Percentiles rank a stretch among this genome's conserved stretches.
Conservation (phyloP, 2,888 invertebrate species). For the Drosophila pegasa region DNA sequence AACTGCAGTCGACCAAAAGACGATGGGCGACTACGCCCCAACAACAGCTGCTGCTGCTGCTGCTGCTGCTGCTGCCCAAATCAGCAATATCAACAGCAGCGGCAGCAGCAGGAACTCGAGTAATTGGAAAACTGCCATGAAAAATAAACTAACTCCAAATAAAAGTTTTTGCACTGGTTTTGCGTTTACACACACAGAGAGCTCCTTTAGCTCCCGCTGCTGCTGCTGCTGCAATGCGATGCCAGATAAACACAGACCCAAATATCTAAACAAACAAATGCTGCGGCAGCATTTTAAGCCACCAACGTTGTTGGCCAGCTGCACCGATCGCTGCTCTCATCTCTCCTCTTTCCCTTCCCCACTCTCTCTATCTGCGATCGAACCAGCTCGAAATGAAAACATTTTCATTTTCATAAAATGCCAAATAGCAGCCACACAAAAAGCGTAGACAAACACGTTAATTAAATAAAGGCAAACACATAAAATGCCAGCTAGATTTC, state of each 20-base stretch:
- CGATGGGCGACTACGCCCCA: conserved; percentile 58
- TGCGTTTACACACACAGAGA: conserved; percentile 46
- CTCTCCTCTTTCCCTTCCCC: neutral
- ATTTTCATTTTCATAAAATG: conserved; percentile 75
- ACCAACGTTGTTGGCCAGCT: conserved; percentile 54
- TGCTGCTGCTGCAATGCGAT: conserved; percentile 44
- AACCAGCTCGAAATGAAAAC: conserved; percentile 65
- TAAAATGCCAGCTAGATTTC: conserved; percentile 71
- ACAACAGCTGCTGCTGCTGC: conserved; percentile 42
- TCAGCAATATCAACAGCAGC: conserved; percentile 52
- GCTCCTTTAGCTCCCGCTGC: conserved; percentile 29
- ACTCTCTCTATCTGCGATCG: conserved; percentile 6
- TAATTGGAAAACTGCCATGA: conserved; percentile 76
- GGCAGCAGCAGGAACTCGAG: conserved; percentile 44
- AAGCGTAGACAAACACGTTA: conserved; percentile 56
- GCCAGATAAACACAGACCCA: conserved; percentile 64
- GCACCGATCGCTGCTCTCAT: conserved; percentile 23
- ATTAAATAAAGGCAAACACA: conserved; percentile 68
- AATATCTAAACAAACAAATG: conserved; percentile 44
- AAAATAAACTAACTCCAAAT: conserved; percentile 67
- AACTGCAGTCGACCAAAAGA: conserved; percentile 59
- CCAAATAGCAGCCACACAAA: conserved; percentile 40
- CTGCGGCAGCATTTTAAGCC: conserved; percentile 41
- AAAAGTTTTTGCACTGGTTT: conserved; percentile 68
- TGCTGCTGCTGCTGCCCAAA: conserved; percentile 55